Base-by-base conservation (phyloP, 2,113 vertebrate species). In the Austrofundulus limnaeus region DNA sequence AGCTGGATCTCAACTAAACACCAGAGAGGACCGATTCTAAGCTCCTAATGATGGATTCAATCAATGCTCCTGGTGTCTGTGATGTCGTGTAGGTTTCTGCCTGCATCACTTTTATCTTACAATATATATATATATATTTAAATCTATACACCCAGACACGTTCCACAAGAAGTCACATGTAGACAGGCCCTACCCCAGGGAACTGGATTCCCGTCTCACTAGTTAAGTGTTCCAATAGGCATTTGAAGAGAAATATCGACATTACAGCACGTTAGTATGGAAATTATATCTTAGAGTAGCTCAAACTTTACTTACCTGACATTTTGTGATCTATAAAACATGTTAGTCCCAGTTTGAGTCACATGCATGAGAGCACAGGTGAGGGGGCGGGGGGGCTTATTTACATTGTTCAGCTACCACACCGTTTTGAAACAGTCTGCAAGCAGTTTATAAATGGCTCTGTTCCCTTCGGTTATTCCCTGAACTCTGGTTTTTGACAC, bases 381-480 rank as follows among this genome's bases (percentile, higher is more conserved):
- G 90, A 89, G 84, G 86, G 82, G 50, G 81, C 85, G 76, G 83
- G 78, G 84, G 85, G 84, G 82, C 70, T 83, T 91, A 92, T 92
- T 89, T 93, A 91, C 90, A 92, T 87, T 84, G 87, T 86, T 90
- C 89, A 93, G 88, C 88, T 88, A 90, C 89, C 89, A 91, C 86
- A 92, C 87, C 92, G 88, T 90, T 64, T 87, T 89, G 31, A 92
- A 93, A 93, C 92, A 93, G 92, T 93, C 91, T 93, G 90, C 85
- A 91, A 89, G 89, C 90, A 91, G 87, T 91, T 91, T 92, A 89
- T 90, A 87, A 92, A 93, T 93, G 92, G 92, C 92, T 93, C 92
- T 93, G 89, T 92, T 93, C 92, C 92, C 89, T 92, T 93, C 92
- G 67, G 85, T 90, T 90, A 88, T 91, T 93, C 92, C 92, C 92